Conservation (phyloP, 2,113 vertebrate genomes). For the Xyliphius kryptos region DNA sequence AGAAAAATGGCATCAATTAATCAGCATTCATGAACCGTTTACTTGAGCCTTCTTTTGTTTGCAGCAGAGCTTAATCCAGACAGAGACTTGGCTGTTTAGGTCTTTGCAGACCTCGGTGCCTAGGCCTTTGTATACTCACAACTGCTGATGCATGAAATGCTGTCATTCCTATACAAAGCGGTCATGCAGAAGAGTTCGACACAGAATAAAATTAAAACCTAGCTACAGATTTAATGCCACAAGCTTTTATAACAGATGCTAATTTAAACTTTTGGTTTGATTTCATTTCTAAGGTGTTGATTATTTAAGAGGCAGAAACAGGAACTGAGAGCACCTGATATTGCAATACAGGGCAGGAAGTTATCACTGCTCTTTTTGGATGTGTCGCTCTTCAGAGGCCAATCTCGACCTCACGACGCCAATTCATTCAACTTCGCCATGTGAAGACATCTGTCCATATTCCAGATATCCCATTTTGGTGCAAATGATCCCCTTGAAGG, state of each 20-base stretch:
- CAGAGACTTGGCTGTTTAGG: slow-evolving; percentile 71
- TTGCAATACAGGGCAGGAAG: slow-evolving; percentile 64
- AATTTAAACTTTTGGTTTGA: neutral
- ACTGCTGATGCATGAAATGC: slow-evolving; percentile 67
- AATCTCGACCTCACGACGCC: slow-evolving; percentile 55
- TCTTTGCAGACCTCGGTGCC: slow-evolving; percentile 65
- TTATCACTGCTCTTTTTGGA: slow-evolving; percentile 49
- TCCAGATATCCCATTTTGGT: slow-evolving; percentile 71
- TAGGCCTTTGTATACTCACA: slow-evolving; percentile 63
- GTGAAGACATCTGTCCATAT: slow-evolving; percentile 78
- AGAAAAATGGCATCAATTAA: slow-evolving; percentile 75
- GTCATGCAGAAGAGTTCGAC: slow-evolving; percentile 13
- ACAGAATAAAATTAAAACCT: neutral
- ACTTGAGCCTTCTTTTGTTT: slow-evolving; percentile 69
- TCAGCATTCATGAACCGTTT: slow-evolving; percentile 78
- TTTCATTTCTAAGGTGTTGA: neutral
- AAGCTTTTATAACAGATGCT: too few species aligned
- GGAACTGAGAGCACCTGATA: slow-evolving; percentile 1
- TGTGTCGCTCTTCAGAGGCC: slow-evolving; percentile 31
- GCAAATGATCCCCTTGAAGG: slow-evolving; percentile 66
- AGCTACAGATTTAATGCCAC: too few species aligned
- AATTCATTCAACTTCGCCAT: slow-evolving; percentile 65
- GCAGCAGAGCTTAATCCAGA: slow-evolving; percentile 66
- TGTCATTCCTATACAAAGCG: slow-evolving; percentile 56
- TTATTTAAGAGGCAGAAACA: neutral